Conservation (phyloP, 1,140 invertebrate genomes). For the Lordiphosa clarofinis region DNA sequence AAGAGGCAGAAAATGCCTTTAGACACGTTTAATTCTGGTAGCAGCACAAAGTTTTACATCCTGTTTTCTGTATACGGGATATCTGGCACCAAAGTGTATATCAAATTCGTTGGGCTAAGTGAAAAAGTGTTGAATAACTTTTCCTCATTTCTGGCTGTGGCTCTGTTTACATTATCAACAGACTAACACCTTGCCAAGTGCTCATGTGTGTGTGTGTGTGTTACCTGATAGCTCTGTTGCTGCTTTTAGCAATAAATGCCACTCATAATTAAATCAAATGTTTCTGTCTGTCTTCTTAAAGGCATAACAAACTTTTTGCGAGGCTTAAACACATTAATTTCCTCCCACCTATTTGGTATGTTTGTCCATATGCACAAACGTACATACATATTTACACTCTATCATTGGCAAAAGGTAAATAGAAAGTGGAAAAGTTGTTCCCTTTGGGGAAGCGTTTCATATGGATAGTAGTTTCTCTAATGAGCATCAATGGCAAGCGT, state of each 20-base stretch:
- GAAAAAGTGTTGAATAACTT: slow-evolving; percentile 1
- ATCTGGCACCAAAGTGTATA: too few species aligned
- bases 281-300: slow-evolving; percentile 58
- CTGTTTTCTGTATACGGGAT: too few species aligned
- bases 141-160: slow-evolving; percentile 27
- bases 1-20: too few species aligned
- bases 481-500: slow-evolving; percentile 57
- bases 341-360: slow-evolving; percentile 18
- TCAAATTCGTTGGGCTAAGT: neutral
- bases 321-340: slow-evolving; percentile 76
- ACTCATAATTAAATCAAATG: slow-evolving; percentile 80
- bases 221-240: slow-evolving; percentile 50
- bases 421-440: slow-evolving; percentile 45
- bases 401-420: slow-evolving; percentile 69
- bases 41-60: too few species aligned
- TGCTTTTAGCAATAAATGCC: slow-evolving; percentile 75
- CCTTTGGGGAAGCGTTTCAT: slow-evolving; percentile 41
- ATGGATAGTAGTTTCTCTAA: slow-evolving; percentile 61
- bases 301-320: slow-evolving; percentile 51
- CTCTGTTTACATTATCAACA: slow-evolving; percentile 77
- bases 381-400: slow-evolving; percentile 5
- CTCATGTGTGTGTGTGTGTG: slow-evolving; percentile 26
- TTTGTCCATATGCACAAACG: neutral
- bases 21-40: too few species aligned
- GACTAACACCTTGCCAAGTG: slow-evolving; percentile 74